phyloP scores from a whole-genome alignment of 2,113 vertebrate species.

The Delphinus delphis region DNA sequence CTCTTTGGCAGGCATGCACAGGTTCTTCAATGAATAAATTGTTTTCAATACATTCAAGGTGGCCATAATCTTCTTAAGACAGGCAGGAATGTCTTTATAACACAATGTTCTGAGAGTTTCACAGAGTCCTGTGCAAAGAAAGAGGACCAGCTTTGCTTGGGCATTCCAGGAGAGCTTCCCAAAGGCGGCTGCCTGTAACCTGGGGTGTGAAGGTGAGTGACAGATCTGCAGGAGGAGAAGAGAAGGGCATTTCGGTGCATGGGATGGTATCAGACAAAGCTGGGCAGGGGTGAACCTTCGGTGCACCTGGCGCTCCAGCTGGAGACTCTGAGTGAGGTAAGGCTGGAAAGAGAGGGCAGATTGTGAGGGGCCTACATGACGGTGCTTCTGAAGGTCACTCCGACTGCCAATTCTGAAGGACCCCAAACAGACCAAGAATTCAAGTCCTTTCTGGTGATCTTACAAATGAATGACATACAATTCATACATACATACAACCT shows the following conservation, averaged over 20 bases:
- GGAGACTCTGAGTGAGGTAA: not conserved
- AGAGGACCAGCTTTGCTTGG: not conserved
- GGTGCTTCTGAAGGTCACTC: not conserved
- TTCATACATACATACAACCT: not conserved
- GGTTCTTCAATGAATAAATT: not conserved
- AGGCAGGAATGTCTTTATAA: not conserved
- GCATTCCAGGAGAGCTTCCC: not conserved
- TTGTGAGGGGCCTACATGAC: fast-evolving
- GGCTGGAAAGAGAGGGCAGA: not conserved
- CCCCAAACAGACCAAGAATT: not conserved
- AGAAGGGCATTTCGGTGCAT: not conserved
- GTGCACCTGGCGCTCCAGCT: not conserved
- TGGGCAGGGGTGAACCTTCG: not conserved
- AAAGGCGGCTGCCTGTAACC: not conserved
- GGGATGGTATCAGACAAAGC: not conserved
- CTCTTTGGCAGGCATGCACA: not conserved
- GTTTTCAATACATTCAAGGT: not conserved
- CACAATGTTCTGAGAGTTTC: not conserved
- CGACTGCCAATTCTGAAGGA: not conserved
- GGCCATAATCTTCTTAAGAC: not conserved
- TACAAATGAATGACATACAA: not conserved
- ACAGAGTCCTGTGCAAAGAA: not conserved
- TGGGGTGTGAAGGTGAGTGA: not conserved
- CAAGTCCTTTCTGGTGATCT: not conserved
- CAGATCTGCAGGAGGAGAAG: not conserved